phyloP scores from a whole-genome alignment of 1,140 invertebrate genomes.

The Chrysomallon squamiferum region DNA sequence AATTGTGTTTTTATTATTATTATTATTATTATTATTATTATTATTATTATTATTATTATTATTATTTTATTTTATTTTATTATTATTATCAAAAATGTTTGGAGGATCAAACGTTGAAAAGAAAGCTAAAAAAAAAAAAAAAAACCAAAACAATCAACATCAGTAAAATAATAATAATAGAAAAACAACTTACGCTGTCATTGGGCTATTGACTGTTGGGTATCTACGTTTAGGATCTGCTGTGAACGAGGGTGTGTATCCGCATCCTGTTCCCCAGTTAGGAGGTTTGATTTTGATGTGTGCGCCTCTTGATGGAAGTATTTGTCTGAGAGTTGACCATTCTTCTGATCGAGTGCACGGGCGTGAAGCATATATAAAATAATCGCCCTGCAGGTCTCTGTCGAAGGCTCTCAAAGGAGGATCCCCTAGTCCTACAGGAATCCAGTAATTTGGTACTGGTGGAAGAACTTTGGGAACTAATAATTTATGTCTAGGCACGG shows the following conservation, averaged over 20 bases:
- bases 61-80: too few species aligned
- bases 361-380: conserved; percentile 8
- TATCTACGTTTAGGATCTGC: conserved; percentile 25
- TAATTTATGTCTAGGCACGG: conserved; percentile 53
- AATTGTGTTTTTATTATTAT: too few species aligned
- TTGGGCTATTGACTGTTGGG: conserved; percentile 54
- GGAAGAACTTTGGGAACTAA: conserved; percentile 26
- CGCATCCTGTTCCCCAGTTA: conserved; percentile 49
- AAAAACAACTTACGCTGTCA: conserved; percentile 49
- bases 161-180: too few species aligned
- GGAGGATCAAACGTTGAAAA: too few species aligned
- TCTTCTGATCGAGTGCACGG: conserved; percentile 49
- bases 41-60: too few species aligned
- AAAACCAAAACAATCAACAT: too few species aligned
- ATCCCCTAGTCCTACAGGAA: conserved; percentile 35
- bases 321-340: conserved; percentile 58
- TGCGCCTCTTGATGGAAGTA: conserved; percentile 49
- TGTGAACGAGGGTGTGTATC: conserved; percentile 22
- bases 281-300: conserved; percentile 29
- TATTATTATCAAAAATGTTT: too few species aligned
- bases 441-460: conserved; percentile 36
- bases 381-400: not conserved
- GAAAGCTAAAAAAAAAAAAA: too few species aligned
- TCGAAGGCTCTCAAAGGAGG: conserved; percentile 44
- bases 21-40: too few species aligned